A percentile compares a stretch with the other conserved stretches of the same genome.
Evolutionary conservation across 1,140 invertebrate species (phyloP).

Genomic region (Pseudomyrmex flavicornis): DNA sequence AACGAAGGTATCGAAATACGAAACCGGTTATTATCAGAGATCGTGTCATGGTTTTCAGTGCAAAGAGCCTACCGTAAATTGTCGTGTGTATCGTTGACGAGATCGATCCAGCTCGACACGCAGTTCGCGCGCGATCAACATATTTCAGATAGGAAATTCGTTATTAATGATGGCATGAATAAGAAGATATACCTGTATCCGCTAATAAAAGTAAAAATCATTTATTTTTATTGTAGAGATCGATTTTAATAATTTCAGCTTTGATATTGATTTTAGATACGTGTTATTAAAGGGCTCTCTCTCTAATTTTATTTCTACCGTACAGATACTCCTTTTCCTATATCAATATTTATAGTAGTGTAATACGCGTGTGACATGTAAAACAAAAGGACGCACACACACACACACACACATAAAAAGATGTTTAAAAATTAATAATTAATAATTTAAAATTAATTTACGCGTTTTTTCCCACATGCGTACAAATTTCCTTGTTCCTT

Average conservation of each 20-base stretch:
- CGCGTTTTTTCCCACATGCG: not conserved
- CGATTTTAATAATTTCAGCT: conserved; percentile 24
- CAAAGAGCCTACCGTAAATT: conserved; percentile 64
- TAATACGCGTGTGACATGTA: not conserved
- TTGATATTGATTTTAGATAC: not conserved
- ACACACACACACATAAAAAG: no score
- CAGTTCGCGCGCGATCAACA: conserved; percentile 42
- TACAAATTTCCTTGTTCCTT: not conserved
- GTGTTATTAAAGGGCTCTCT: not conserved
- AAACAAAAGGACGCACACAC: not conserved
- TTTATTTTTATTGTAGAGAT: conserved; percentile 16
- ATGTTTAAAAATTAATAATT: no score
- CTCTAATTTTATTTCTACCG: not conserved
- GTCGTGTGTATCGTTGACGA: conserved; percentile 61
- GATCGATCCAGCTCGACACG: conserved; percentile 59
- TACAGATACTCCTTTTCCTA: not conserved
- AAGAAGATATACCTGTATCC: not conserved
- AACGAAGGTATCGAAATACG: conserved; percentile 53
- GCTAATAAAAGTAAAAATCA: conserved; percentile 20
- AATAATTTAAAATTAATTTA: conserved; percentile 26
- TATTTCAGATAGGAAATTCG: conserved; percentile 23
- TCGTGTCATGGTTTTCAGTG: conserved; percentile 41
- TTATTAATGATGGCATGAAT: conserved; percentile 35
- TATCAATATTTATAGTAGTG: not conserved
- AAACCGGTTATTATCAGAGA: conserved; percentile 66